Conservation (phyloP, 2,113 vertebrate species). For the Prietella phreatophila region DNA sequence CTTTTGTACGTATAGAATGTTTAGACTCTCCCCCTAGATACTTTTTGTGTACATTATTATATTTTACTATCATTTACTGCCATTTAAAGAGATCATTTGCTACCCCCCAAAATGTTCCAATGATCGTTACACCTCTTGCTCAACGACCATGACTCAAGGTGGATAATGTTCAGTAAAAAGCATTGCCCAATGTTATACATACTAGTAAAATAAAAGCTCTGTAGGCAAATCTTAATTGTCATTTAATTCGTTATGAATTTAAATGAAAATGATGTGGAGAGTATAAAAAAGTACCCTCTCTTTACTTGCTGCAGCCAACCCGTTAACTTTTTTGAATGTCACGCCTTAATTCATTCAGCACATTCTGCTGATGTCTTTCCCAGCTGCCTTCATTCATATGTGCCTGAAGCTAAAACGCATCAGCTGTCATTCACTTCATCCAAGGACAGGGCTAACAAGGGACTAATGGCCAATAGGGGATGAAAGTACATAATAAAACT, state of each 20-base stretch:
- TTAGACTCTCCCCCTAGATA: constrained; percentile 10
- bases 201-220: constrained; percentile 66
- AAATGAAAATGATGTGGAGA: constrained; percentile 62
- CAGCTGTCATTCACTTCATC: constrained; percentile 44
- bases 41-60: constrained; percentile 32
- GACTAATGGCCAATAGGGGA: constrained; percentile 32
- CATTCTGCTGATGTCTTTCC: constrained; percentile 24
- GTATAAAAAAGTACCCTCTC: constrained; percentile 34
- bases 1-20: constrained; percentile 31
- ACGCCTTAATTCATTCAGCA: constrained; percentile 35
- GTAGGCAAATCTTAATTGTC: constrained; percentile 66
- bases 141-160: constrained; percentile 43
- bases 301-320: constrained; percentile 6
- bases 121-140: constrained; percentile 32
- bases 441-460: constrained; percentile 54
- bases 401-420: constrained; percentile 52
- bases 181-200: constrained; percentile 48
- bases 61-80: constrained; percentile 44
- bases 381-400: constrained; percentile 23
- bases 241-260: constrained; percentile 60
- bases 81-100: constrained; percentile 41
- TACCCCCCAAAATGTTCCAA: constrained; percentile 32
- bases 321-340: constrained; percentile 26
- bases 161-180: constrained; percentile 51
- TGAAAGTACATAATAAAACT: constrained; percentile 52